Base-by-base conservation (phyloP, 2,113 vertebrate species). In the Pimephales promelas region DNA sequence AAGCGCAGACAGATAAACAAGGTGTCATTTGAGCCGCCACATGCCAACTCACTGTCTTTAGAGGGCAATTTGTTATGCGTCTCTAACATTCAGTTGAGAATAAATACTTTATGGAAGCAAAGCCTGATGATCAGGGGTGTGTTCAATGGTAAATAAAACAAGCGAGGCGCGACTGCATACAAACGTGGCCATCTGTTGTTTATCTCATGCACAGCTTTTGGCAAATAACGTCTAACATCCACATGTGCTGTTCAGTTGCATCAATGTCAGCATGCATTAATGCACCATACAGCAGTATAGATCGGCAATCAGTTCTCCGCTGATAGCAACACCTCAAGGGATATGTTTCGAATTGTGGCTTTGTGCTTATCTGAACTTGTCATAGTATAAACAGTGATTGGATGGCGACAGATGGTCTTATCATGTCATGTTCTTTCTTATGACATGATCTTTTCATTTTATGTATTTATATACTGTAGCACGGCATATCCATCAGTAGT, bases 171-270 rank as follows among this genome's bases (percentile, higher is more conserved):
- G 31, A 83, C 86, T 80, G 74, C 40, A 57, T 81, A 82, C 84
- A 85, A 87, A 87, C 81, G 59, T 81, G 86, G 83, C 84, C 86
- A 87, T 87, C 86, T 87, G 86, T 81, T 81, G 86, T 85, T 87
- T 85, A 75, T 75, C 49, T 85, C 83, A 52, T 61, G 59, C 71
- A 57, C 81, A 54, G 45, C 45, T 61, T 78, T 66, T 61, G 24
- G 72, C 62, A 75, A 82, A 84, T 45, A 78, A 76, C 10, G 66
- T n/a, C 54, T 74, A 82, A 85, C 68, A 80, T 85, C 81, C 77
- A 59, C 72, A 81, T 72, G 82, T 75, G 72, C 61, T 72, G 28
- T 72, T 78, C 56, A 85, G 45, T 85, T 74, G 49, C 79, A 79
- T 71, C 52, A 70, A 40, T 87, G 24, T 82, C 83, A 85, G 45